phyloP scores from a whole-genome alignment of 2,797 vertebrate genomes.

The Hephaestus fuliginosus region DNA sequence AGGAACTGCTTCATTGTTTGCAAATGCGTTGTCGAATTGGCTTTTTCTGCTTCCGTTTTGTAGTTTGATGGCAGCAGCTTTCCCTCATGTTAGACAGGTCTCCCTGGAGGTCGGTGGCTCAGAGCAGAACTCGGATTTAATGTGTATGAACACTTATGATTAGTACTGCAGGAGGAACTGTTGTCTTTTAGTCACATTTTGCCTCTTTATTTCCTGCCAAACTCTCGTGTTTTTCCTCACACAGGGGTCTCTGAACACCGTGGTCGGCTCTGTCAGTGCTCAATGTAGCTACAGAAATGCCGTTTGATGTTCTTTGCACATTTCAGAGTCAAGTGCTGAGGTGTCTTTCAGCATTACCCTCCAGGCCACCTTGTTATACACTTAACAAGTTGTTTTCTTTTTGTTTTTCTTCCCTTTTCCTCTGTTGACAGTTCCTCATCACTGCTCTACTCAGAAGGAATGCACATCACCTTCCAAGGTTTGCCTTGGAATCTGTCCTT shows the following conservation, averaged over 20 bases:
- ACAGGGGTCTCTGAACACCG: slow-evolving; percentile 67
- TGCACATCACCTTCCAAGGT: slow-evolving; percentile 74
- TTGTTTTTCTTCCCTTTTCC: slow-evolving; percentile 77
- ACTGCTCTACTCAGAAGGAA: slow-evolving; percentile 75
- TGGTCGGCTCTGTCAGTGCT: slow-evolving; percentile 72
- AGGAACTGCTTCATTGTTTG: slow-evolving; percentile 46
- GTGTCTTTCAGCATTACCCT: slow-evolving; percentile 85
- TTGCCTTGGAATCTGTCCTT: slow-evolving; percentile 79
- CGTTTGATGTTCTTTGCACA: slow-evolving; percentile 80
- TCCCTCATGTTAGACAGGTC: slow-evolving; percentile 46
- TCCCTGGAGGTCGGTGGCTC: slow-evolving; percentile 50
- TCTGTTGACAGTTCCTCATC: slow-evolving; percentile 83
- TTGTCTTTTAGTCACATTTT: slow-evolving; percentile 62
- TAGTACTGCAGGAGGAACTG: slow-evolving; percentile 44
- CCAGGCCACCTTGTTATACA: slow-evolving; percentile 85
- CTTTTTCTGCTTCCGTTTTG: slow-evolving; percentile 43
- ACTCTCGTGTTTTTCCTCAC: slow-evolving; percentile 57
- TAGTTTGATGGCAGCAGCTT: slow-evolving; percentile 51
- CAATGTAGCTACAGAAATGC: slow-evolving; percentile 64
- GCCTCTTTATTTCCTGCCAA: slow-evolving; percentile 65
- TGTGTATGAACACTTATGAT: slow-evolving; percentile 56
- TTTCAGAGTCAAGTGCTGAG: slow-evolving; percentile 73
- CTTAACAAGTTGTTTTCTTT: slow-evolving; percentile 86
- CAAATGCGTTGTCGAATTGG: slow-evolving; percentile 31
- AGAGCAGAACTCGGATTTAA: slow-evolving; percentile 42